Conservation (phyloP, 2,113 vertebrate genomes). For the Gymnogyps californianus region DNA sequence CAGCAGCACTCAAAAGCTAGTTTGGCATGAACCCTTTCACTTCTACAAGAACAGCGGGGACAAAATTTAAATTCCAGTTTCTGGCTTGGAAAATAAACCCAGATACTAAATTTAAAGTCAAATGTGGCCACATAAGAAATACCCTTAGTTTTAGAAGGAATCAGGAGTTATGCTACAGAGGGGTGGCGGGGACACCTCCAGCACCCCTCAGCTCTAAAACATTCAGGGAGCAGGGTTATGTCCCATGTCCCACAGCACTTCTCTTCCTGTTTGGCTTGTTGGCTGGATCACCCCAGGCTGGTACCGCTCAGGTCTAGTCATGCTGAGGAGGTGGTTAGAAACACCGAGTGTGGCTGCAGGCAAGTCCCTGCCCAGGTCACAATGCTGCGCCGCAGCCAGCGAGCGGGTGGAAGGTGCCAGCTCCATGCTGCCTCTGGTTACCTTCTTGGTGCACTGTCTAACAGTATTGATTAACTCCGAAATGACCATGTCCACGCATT, state of each 20-base stretch:
- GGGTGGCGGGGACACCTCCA: neutral
- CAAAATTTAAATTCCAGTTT: neutral
- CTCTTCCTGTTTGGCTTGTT: conserved; percentile 48
- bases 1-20: neutral
- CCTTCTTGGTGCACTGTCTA: conserved; percentile 99
- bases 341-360: conserved; percentile 68
- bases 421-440: conserved; percentile 71
- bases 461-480: conserved; percentile 99
- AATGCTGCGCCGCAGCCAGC: conserved; percentile 57
- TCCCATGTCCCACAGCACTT: neutral
- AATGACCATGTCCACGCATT: conserved; percentile 99
- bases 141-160: neutral
- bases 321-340: conserved; percentile 71
- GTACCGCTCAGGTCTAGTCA: conserved; percentile 72
- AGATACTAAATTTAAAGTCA: neutral
- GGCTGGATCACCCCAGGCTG: conserved; percentile 1
- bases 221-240: neutral
- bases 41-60: neutral
- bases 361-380: conserved; percentile 54
- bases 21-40: neutral
- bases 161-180: neutral
- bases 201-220: neutral
- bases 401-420: conserved; percentile 45
- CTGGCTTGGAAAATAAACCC: neutral
- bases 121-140: neutral